Base-by-base conservation (phyloP, 2,888 invertebrate genomes). In the Drosophila tripunctata region DNA sequence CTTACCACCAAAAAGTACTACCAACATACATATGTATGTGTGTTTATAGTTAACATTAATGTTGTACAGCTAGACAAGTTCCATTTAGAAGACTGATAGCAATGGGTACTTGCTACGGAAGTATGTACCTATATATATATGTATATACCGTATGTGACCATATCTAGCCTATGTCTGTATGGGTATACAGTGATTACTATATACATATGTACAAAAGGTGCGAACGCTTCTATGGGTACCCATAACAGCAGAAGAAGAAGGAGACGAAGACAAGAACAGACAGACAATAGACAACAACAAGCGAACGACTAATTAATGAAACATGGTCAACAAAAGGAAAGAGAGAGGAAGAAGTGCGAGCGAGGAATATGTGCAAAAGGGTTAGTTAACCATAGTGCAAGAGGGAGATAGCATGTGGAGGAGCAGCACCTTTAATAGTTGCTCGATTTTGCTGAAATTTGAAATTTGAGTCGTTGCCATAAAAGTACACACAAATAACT, bases 1-100 rank as follows among this genome's bases (percentile, higher is more conserved):
- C 40, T 51, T 30, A 36, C 15, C 14, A 27, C 31, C 17, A 55
- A 51, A 58, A 35, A 27, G 60, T 43, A 48, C 36, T 36, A 41
- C 14, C 41, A 63, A 33, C 33, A 17, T 10, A 8, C 15, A 44
- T 47, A 41, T 3, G 24, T 47, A 22, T 50, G 4, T 33, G n/a
- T 47, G 31, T 43, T 6, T 33, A n/a, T 24, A 17, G 43, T 19
- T 55, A 36, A 33, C 24, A 27, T n/a, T 43, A 27, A 43, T 27
- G 24, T 52, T 57, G 31, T 50, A 47, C 38, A 48, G 50, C 60
- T 44, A 60, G 51, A 64, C 74, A 74, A 70, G 75, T 77, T 78
- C 76, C 85, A 81, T 78, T 81, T 80, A 52, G 60, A 55, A 54
- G 66, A 73, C 73, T 74, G 72, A 73, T 73, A 73, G 44, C 74